Base-by-base conservation (phyloP, 2,797 vertebrate genomes). In the Malacoctenus gilli region DNA sequence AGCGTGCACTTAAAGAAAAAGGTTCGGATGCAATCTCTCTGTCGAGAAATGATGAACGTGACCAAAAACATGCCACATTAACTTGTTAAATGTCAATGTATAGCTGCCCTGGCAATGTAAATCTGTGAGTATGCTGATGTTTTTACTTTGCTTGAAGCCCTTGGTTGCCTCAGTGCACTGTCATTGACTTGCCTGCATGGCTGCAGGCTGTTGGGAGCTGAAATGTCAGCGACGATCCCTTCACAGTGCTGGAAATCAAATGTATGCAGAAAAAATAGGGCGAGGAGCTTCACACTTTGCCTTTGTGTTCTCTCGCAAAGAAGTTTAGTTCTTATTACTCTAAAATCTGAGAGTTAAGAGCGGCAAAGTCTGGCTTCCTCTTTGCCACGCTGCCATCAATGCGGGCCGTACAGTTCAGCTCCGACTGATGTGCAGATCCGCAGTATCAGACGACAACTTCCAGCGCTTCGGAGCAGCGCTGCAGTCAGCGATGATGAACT, bases 161-260 rank as follows among this genome's bases (percentile, higher is more conserved):
- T 19, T 4, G 11, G 11, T 12, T 28, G 28, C 11, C 9, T 31
- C 13, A 54, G 11, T 20, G 16, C 15, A 52, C 18, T 38, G 13
- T 21, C 13, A 15, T 6, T 12, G 38, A 54, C 18, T 7, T 22
- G 28, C 20, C 22, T 6, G 7, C 39, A 39, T 20, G 36, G 36
- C 8, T 41, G 7, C 37, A 53, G 38, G 19, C 25, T 41, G 23
- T 31, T 9, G 40, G 25, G 5, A 13, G 19, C 18, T 13, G 5
- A 43, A 54, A 32, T 25, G 8, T 41, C 38, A 21, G 37, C 8
- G 13, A 39, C 12, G 20, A 39, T 39, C 18, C 37, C n/a, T 39
- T 20, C 37, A 20, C 3, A 19, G 18, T n/a, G 16, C 11, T 11
- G 6, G 9, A 2, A 39, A 20, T 2, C 16, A 8, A 36, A 8